Evolutionary conservation across 1,140 invertebrate genomes (phyloP), one percentile per base, ranked within the genome.

Genomic region (Grapholita molesta): DNA sequence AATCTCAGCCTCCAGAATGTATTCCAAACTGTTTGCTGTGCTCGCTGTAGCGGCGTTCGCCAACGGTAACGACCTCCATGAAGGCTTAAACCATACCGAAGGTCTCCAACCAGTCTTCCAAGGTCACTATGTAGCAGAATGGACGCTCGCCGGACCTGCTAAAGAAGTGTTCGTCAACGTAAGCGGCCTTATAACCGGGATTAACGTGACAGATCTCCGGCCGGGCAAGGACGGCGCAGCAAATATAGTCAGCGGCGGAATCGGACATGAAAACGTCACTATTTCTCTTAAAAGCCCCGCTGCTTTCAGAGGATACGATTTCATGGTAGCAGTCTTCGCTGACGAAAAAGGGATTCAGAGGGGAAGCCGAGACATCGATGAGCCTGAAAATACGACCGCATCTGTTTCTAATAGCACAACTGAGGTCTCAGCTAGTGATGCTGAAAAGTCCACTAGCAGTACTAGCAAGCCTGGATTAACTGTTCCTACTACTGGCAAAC

Each of bases 221-320:
- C 70, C 76, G 30, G 80, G 84, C 61, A 90, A 91, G 67, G 83
- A 90, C 69, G 89, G 87, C 5, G 82, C 85, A 61, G 88, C 74
- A 0, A 74, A 72, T 71, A 82, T 91, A 4, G 74, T 84, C 0
- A 81, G 84, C 52, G 89, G 89, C 3, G 88, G 88, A 53, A 73
- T 77, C 53, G 82, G 83, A 30, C 68, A 84, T 6, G 79, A 82
- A 4, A 85, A 79, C 57, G 87, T 91, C 24, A 89, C 86, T 3
- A 77, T 91, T 67, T 83, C 89, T 75, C 65, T 91, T 0, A 87
- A 90, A 72, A 87, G 88, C 48, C 89, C 89, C 4, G 81, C 85
- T 5, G 76, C 80, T 15, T 79, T 91, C 30, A 72, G 88, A 70
- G 89, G 89, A 30, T 88, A 85, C 53, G 80, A 85, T 15, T 91